Conservation (phyloP, 2,888 invertebrate species). For the Drosophila lacicola region DNA sequence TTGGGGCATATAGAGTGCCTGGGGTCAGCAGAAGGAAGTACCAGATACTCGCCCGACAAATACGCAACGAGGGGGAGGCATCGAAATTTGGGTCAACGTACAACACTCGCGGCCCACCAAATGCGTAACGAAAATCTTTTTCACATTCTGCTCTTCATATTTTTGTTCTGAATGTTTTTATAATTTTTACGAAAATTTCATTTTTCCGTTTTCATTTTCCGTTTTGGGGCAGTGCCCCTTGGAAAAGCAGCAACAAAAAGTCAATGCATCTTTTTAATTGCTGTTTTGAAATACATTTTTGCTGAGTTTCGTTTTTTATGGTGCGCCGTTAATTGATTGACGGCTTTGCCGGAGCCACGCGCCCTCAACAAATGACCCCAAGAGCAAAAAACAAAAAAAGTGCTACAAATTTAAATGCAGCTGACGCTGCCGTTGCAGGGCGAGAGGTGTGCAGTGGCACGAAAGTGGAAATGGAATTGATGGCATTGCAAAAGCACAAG, state of each 20-base stretch:
- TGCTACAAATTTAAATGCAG: slow-evolving; percentile 38
- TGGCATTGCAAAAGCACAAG: slow-evolving; percentile 49
- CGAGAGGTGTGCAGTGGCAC: background rate
- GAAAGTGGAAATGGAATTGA: slow-evolving; percentile 23
- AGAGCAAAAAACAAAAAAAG: slow-evolving; percentile 25
- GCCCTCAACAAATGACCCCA: slow-evolving; percentile 46
- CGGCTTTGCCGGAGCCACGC: slow-evolving; percentile 31
- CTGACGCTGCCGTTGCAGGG: slow-evolving; percentile 15
- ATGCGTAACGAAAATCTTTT: slow-evolving; percentile 13
- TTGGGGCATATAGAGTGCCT: slow-evolving; percentile 8
- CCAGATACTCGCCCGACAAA: slow-evolving; percentile 26
- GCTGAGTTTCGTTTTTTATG: slow-evolving; percentile 22
- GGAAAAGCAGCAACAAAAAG: slow-evolving; percentile 9
- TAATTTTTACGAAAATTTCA: slow-evolving; percentile 50
- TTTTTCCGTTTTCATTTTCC: slow-evolving; percentile 24
- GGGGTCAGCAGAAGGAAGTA: slow-evolving; percentile 56
- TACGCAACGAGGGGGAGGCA: slow-evolving; percentile 19
- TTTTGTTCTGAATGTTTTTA: slow-evolving; percentile 39
- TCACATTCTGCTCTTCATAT: background rate
- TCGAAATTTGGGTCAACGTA: slow-evolving; percentile 53
- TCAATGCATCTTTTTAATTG: slow-evolving; percentile 50
- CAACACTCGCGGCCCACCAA: slow-evolving; percentile 22
- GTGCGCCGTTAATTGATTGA: slow-evolving; percentile 67
- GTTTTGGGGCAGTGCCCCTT: background rate
- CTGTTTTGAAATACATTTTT: slow-evolving; percentile 45